Conservation (phyloP, 2,888 invertebrate species). For the Ophion obscuratus region DNA sequence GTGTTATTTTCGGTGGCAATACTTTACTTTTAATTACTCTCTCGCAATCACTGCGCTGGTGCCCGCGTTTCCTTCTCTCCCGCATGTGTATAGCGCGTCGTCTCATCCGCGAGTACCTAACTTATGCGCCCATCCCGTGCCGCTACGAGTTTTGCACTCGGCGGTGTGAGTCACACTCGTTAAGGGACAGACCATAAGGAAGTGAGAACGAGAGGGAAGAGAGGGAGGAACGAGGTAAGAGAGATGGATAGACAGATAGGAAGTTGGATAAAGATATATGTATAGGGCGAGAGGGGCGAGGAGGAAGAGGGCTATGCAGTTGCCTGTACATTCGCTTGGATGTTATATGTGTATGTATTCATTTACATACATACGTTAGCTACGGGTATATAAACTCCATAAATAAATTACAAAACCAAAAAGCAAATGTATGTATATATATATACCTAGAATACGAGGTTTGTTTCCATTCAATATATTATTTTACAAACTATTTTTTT, state of each 20-base stretch:
- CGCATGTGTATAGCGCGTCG: constrained; percentile 11
- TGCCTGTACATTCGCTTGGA: too few relatives aligned
- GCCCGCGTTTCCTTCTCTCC: constrained; percentile 24
- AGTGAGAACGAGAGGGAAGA: constrained; percentile 23
- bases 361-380: too few relatives aligned
- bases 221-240: constrained; percentile 38
- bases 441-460: too few relatives aligned
- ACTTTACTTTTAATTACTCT: constrained; percentile 66
- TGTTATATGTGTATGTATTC: too few relatives aligned
- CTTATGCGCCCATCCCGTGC: constrained; percentile 60
- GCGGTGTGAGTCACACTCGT: constrained; percentile 64
- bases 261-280: constrained; percentile 26
- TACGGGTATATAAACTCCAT: too few relatives aligned
- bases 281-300: constrained; percentile 50
- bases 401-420: too few relatives aligned
- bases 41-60: constrained; percentile 61
- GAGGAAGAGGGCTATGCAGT: constrained; percentile 21
- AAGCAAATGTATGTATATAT: too few relatives aligned
- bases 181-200: constrained; percentile 43
- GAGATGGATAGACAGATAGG: constrained; percentile 17
- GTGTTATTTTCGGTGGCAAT: constrained; percentile 65
- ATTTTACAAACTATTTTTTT: too few relatives aligned
- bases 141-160: constrained; percentile 52
- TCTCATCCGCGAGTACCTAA: constrained; percentile 49
- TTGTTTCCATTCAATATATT: too few relatives aligned